Percentiles rank a stretch among this genome's conserved stretches.
These are phyloP conservation scores for Ophioderma brevispina DNA, from an alignment of 35 echinoderm and acorn worm genomes.

Conservation along the genomic window DNA sequence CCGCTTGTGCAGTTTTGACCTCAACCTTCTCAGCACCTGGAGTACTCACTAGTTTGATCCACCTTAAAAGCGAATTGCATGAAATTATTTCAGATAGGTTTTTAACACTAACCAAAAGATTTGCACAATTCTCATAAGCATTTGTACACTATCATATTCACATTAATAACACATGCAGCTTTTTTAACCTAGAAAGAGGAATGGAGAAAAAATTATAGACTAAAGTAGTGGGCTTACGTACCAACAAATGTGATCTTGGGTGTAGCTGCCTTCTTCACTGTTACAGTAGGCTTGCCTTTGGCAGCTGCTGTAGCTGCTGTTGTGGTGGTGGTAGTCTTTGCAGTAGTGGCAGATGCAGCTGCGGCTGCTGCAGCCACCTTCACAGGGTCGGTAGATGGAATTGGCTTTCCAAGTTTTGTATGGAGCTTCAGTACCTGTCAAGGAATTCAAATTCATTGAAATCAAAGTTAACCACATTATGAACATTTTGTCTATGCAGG, in stretches of 20 bases:
- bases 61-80: conserved; percentile 53
- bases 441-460: too few species aligned
- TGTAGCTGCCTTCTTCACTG: conserved; percentile 75
- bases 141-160: too few species aligned
- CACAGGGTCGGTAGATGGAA: conserved; percentile 94
- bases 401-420: conserved; percentile 97
- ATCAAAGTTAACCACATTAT: too few species aligned
- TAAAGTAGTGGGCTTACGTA: conserved; percentile 31
- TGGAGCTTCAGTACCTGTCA: conserved; percentile 97
- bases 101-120: too few species aligned
- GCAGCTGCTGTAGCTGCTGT: conserved; percentile 13
- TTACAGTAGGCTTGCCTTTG: conserved; percentile 38
- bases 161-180: too few species aligned
- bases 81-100: too few species aligned
- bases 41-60: conserved; percentile 59
- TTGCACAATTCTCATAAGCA: too few species aligned
- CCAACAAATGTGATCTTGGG: conserved; percentile 99
- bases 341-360: conserved; percentile 11
- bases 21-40: conserved; percentile 35
- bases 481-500: too few species aligned
- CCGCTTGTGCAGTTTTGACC: conserved; percentile 10
- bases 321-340: conserved; percentile 6
- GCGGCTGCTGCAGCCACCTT: conserved; percentile 57
- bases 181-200: too few species aligned
- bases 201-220: too few species aligned